These are phyloP conservation scores for Peromyscus maniculatus DNA, from an alignment of 2,113 vertebrate species.

Conservation along the genomic window DNA sequence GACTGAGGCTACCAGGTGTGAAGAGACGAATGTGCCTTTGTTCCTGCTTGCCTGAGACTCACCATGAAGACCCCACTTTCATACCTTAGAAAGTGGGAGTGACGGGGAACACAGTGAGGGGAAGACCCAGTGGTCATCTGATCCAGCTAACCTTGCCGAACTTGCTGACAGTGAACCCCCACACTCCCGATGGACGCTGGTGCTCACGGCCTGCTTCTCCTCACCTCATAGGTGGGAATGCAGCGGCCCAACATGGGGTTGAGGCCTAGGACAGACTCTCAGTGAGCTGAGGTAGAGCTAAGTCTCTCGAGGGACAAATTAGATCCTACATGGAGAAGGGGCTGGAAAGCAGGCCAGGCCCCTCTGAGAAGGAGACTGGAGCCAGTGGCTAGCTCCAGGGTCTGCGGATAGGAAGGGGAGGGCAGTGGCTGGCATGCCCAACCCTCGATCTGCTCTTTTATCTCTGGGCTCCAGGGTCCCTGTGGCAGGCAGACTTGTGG, in stretches of 20 bases:
- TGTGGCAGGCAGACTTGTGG: neutral
- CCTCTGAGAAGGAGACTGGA: neutral
- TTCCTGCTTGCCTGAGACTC: neutral
- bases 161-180: neutral
- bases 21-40: neutral
- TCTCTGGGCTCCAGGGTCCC: neutral
- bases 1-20: neutral
- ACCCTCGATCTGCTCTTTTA: accelerated
- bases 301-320: neutral
- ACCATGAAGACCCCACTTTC: neutral
- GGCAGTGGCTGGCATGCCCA: accelerated
- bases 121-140: neutral
- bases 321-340: neutral
- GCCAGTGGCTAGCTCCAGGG: too few relatives aligned
- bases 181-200: too few relatives aligned
- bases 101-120: accelerated
- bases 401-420: neutral
- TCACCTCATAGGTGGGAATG: neutral
- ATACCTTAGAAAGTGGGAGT: neutral
- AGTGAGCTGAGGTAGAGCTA: neutral
- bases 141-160: neutral
- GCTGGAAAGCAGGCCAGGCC: neutral
- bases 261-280: neutral
- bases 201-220: neutral
- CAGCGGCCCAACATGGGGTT: neutral